Conservation (phyloP, 2,113 vertebrate species). For the Tichodroma muraria region DNA sequence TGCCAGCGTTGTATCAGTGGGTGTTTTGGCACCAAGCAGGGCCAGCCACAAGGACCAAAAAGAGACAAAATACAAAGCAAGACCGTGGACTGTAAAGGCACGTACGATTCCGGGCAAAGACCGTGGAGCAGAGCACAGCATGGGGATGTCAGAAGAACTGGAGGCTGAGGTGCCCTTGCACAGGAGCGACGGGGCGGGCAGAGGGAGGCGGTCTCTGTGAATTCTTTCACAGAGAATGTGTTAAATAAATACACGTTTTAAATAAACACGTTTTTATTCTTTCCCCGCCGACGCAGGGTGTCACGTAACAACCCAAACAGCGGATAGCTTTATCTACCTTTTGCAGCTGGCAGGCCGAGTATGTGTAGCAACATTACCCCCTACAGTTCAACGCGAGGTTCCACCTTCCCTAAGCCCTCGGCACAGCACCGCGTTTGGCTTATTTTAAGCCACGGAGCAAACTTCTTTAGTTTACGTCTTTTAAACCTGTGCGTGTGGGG, state of each 20-base stretch:
- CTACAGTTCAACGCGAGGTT: constrained; percentile 39
- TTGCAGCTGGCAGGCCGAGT: not conserved
- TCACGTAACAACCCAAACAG: not conserved
- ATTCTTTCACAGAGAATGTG: no score
- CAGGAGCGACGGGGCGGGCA: accelerated
- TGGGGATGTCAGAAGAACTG: accelerated
- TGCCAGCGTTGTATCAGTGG: accelerated
- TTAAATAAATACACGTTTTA: no score
- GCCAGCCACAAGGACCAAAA: not conserved
- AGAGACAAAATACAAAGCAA: not conserved
- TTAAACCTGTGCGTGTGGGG: not conserved
- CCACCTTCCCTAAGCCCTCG: not conserved
- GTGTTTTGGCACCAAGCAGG: not conserved
- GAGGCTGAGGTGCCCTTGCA: not conserved
- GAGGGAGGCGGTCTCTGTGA: not conserved
- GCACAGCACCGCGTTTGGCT: not conserved
- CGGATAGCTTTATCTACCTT: not conserved
- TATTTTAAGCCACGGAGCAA: not conserved
- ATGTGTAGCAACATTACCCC: constrained; percentile 58
- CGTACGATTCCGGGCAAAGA: not conserved
- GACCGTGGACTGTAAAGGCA: not conserved
- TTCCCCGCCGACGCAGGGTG: not conserved
- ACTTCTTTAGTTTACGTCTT: not conserved
- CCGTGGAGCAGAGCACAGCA: accelerated
- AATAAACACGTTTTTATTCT: not conserved